A percentile compares a stretch with the other conserved stretches of the same genome.
Conservation (phyloP, 2,888 invertebrate species). For the Caenorhabditis sp. region DNA sequence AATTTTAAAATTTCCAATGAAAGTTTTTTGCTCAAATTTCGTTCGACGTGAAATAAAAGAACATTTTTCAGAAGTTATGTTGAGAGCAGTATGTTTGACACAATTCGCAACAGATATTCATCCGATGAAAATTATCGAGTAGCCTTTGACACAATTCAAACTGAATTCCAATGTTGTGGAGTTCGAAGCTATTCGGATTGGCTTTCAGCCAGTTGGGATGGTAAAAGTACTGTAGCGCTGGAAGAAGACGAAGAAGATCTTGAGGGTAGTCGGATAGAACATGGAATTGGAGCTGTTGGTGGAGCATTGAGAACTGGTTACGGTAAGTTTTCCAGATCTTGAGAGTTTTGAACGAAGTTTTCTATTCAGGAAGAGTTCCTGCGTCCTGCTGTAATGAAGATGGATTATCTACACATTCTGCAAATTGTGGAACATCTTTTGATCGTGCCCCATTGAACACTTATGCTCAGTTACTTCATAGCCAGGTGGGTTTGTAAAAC, state of each 20-base stretch:
- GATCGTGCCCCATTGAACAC: conserved; percentile 59
- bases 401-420: conserved; percentile 55
- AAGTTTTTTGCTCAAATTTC: no score
- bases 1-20: no score
- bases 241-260: conserved; percentile 23
- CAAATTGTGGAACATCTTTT: conserved; percentile 60
- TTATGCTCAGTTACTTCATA: conserved; percentile 57
- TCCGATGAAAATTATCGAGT: conserved; percentile 73
- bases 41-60: neutral
- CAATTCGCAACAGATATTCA: conserved; percentile 78
- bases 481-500: conserved; percentile 39
- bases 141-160: conserved; percentile 79
- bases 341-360: no score
- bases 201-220: conserved; percentile 71
- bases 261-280: conserved; percentile 43
- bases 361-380: conserved; percentile 62
- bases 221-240: conserved; percentile 9
- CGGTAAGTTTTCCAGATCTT: no score
- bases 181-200: conserved; percentile 80
- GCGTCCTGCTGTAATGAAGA: conserved; percentile 65
- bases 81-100: conserved; percentile 77
- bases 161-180: conserved; percentile 82
- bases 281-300: conserved; percentile 63
- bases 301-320: conserved; percentile 46
- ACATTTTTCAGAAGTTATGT: conserved; percentile 76